Evolutionary conservation across 1,140 invertebrate species (phyloP).

Genomic region (Drosophila sp.): DNA sequence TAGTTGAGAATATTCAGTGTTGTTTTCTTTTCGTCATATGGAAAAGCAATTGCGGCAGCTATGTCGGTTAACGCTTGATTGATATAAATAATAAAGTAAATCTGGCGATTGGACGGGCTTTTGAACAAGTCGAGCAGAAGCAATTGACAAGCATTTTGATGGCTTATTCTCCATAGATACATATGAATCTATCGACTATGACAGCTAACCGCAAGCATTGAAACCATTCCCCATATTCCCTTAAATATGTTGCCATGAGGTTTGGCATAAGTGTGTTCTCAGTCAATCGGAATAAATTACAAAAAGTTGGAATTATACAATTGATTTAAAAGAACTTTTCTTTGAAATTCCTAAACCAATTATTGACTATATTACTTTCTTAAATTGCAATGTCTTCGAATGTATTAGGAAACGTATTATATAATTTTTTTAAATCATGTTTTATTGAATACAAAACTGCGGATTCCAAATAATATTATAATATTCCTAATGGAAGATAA

Average conservation of each 20-base stretch:
- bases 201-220: neutral
- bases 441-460: too few relatives aligned
- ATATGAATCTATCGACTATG: neutral
- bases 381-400: too few relatives aligned
- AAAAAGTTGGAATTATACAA: too few relatives aligned
- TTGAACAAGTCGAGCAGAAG: conserved; percentile 9
- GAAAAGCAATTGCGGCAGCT: conserved; percentile 25
- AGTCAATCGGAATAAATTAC: neutral
- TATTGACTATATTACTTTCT: too few relatives aligned
- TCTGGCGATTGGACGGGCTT: conserved; percentile 18
- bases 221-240: neutral
- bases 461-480: too few relatives aligned
- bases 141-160: conserved; percentile 23
- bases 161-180: neutral
- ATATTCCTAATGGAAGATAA: too few relatives aligned
- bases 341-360: too few relatives aligned
- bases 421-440: too few relatives aligned
- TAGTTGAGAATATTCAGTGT: conserved; percentile 13
- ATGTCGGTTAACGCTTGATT: conserved; percentile 14
- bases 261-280: neutral
- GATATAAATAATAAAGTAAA: conserved; percentile 35
- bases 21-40: conserved; percentile 5
- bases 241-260: neutral
- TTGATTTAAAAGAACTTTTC: too few relatives aligned
- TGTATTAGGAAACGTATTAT: too few relatives aligned